Percentiles rank a stretch among this genome's conserved stretches.
These are phyloP conservation scores for Aeoliscus strigatus DNA, from an alignment of 2,797 vertebrate species.

Conservation along the genomic window DNA sequence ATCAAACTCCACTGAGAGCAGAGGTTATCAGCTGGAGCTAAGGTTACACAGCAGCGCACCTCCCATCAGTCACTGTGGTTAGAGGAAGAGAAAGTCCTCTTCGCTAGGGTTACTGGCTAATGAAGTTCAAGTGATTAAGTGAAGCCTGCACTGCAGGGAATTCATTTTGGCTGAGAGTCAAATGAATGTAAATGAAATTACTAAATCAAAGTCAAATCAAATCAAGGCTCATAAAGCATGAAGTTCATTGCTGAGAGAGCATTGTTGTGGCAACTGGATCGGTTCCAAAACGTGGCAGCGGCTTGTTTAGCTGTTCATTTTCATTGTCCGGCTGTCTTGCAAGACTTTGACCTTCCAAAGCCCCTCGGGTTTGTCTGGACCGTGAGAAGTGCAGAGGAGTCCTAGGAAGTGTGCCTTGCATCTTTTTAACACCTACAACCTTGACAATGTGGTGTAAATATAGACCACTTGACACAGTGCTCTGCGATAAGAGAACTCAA, in stretches of 20 bases:
- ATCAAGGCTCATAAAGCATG: constrained; percentile 30
- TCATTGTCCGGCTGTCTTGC: constrained; percentile 26
- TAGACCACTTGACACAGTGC: constrained; percentile 5
- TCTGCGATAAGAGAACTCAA: constrained; percentile 29
- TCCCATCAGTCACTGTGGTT: constrained; percentile 9
- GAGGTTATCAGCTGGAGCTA: constrained; percentile 13
- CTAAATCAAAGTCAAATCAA: constrained; percentile 46
- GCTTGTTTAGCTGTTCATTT: constrained; percentile 32
- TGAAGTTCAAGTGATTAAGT: constrained; percentile 32
- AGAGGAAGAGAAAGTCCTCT: constrained; percentile 19
- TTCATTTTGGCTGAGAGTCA: constrained; percentile 44
- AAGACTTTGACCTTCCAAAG: constrained; percentile 23
- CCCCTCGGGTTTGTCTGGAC: constrained; percentile 23
- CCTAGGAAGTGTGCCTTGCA: constrained; percentile 47
- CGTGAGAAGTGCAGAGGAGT: constrained; percentile 24
- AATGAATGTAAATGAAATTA: constrained; percentile 38
- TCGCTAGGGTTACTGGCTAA: constrained; percentile 22
- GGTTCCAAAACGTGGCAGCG: constrained; percentile 24
- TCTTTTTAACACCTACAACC: constrained; percentile 42
- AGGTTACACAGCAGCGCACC: constrained; percentile 26
- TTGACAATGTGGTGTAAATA: constrained; percentile 7
- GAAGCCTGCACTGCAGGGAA: constrained; percentile 20
- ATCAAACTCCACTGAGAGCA: constrained; percentile 17
- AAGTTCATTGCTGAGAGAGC: constrained; percentile 31
- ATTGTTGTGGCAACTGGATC: constrained; percentile 27